These are phyloP conservation scores for Drosophila heteroneura DNA, from an alignment of 2,888 invertebrate genomes.

Conservation along the genomic window DNA sequence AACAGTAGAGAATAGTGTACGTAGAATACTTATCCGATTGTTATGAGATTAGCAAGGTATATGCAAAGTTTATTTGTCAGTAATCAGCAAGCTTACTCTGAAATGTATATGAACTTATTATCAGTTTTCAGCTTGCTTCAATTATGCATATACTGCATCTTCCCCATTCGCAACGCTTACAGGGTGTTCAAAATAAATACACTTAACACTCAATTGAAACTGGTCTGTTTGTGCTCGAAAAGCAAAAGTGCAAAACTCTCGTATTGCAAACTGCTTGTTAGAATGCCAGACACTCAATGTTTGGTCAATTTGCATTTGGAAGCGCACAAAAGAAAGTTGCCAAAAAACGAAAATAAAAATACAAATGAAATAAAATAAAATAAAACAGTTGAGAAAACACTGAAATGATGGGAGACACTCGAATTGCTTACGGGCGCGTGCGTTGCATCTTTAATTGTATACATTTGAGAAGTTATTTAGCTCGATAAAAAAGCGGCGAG, in stretches of 20 bases:
- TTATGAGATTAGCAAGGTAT: not conserved
- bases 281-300: slow-evolving; percentile 60
- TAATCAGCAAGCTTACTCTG: not conserved
- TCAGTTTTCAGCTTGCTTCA: not conserved
- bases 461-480: slow-evolving; percentile 61
- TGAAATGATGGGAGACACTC: slow-evolving; percentile 50
- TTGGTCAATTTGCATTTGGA: slow-evolving; percentile 72
- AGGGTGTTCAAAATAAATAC: slow-evolving; percentile 49
- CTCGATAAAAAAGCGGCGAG: slow-evolving; percentile 35
- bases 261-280: slow-evolving; percentile 49
- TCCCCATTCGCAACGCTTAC: not conserved
- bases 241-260: slow-evolving; percentile 68
- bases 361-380: slow-evolving; percentile 13
- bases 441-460: slow-evolving; percentile 78
- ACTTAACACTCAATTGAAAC: slow-evolving; percentile 1
- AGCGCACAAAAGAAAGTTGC: slow-evolving; percentile 74
- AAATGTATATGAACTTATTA: not conserved
- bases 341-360: slow-evolving; percentile 30
- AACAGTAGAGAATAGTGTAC: not conserved
- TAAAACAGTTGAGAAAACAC: slow-evolving; percentile 34
- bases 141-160: not conserved
- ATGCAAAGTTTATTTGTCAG: no score
- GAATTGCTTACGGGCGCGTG: slow-evolving; percentile 66
- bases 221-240: slow-evolving; percentile 35
- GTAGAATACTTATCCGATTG: not conserved